A percentile compares a stretch with the other conserved stretches of the same genome.
Conservation (phyloP, 2,113 vertebrate genomes). For the Pavo muticus region DNA sequence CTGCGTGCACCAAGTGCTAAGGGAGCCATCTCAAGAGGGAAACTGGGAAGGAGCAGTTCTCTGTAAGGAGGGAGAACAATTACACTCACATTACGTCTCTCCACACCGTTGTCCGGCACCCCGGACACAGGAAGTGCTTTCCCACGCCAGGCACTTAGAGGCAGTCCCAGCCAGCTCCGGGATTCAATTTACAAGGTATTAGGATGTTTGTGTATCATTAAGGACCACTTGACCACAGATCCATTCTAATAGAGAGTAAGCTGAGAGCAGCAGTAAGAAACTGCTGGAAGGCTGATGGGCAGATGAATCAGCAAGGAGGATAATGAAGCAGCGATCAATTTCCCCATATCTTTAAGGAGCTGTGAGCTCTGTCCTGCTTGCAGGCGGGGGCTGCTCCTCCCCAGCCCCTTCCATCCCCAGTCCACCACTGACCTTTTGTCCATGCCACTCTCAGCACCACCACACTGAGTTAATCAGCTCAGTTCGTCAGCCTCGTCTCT, state of each 20-base stretch:
- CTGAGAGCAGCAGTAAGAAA: neutral
- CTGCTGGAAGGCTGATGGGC: neutral
- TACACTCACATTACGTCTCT: neutral
- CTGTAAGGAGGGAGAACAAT: neutral
- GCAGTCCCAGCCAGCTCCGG: neutral
- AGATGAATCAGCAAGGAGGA: neutral
- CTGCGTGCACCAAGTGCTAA: neutral
- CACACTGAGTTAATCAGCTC: conserved; percentile 67
- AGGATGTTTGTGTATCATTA: neutral
- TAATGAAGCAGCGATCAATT: accelerated
- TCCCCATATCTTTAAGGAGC: accelerated
- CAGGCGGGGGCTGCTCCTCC: neutral
- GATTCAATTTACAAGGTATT: neutral
- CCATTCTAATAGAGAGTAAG: neutral
- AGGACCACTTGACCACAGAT: neutral
- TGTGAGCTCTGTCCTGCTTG: accelerated
- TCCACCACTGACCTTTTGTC: neutral
- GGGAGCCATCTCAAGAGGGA: neutral
- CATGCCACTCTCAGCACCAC: conserved; percentile 27
- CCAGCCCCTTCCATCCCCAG: neutral
- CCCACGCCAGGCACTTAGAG: neutral
- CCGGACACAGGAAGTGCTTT: neutral
- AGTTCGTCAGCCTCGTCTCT: conserved; percentile 67
- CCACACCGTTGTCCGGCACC: neutral
- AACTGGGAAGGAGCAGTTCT: neutral